Percentiles rank a stretch among this genome's conserved stretches.
Conservation (phyloP, 1,140 invertebrate species). For the Hesperophylax magnus region DNA sequence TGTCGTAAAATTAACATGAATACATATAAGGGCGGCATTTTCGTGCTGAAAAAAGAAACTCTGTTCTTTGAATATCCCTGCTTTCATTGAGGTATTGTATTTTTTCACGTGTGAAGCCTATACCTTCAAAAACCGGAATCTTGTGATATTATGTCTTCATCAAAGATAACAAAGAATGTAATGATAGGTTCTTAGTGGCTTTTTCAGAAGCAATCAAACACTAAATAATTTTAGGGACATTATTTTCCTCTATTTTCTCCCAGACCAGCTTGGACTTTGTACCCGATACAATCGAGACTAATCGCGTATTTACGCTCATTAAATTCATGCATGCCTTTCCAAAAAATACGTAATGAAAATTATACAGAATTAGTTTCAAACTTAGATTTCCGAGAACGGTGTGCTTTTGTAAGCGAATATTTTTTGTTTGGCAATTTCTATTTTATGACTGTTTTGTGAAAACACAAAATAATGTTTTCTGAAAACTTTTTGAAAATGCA, state of each 20-base stretch:
- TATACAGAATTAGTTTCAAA: too few species aligned
- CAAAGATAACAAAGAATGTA: conserved; percentile 13
- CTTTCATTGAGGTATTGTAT: too few species aligned
- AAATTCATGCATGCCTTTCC: neutral
- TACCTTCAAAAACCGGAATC: too few species aligned
- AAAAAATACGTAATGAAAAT: too few species aligned
- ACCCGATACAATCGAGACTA: neutral
- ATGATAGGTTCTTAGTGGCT: conserved; percentile 2
- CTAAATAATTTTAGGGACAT: neutral
- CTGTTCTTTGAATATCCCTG: too few species aligned
- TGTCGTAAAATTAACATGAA: too few species aligned
- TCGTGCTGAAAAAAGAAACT: too few species aligned
- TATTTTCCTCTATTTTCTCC: neutral
- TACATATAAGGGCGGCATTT: too few species aligned
- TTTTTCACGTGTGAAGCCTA: too few species aligned
- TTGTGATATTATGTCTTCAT: conserved; percentile 12
- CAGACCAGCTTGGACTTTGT: neutral
- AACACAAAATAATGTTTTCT: neutral
- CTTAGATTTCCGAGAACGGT: too few species aligned
- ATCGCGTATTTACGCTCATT: conserved; percentile 5
- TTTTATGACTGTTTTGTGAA: neutral
- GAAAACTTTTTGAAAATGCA: too few species aligned
- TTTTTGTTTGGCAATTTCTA: neutral
- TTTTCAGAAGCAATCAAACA: neutral
- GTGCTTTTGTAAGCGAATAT: neutral